Evolutionary conservation across 1,140 invertebrate genomes (phyloP), one percentile per base, ranked within the genome.

Genomic region (Tetramorium simillimum): DNA sequence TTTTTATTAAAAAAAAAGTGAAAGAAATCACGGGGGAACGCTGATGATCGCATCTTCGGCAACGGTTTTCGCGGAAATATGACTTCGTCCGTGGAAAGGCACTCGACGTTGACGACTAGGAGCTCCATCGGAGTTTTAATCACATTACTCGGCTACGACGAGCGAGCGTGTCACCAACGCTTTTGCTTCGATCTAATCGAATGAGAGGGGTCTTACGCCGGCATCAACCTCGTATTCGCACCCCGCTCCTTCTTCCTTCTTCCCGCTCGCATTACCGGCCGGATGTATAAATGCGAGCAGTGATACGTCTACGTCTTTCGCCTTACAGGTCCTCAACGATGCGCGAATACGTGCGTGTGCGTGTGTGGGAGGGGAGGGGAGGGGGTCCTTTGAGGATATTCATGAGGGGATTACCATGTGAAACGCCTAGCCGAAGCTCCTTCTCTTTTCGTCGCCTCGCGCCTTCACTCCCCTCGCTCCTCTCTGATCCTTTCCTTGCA

Each of bases 361-460:
- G 60, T 46, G 53, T 43, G 58, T 16, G 70, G 6, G 24, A 43
- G 56, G 18, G 4, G 3, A 56, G 67, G 65, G 72, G 73, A 60
- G 72, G 70, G 72, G 70, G 87, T 92, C 87, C 89, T 92, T 92
- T 92, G 89, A 92, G 88, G 89, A 88, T 92, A 92, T 92, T 92
- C 91, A 92, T 92, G 91, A 92, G 87, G 78, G 80, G 87, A 92
- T 92, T 92, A 92, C 86, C 91, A 92, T 92, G 91, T 92, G 91
- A 92, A 92, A 92, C 89, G 91, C 87, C 89, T 88, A 89, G 81
- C 76, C 81, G 70, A 63, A 88, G 88, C 86, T 91, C 86, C 84
- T 86, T 91, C 82, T 86, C 86, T 88, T 89, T 90, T 91, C 86
- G 88, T 76, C 81, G 51, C 76, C 58, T 82, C 40, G 76, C 65